Percentiles rank a stretch among this genome's conserved stretches.
Conservation (phyloP, 2,888 invertebrate genomes). For the Andrena camellia region DNA sequence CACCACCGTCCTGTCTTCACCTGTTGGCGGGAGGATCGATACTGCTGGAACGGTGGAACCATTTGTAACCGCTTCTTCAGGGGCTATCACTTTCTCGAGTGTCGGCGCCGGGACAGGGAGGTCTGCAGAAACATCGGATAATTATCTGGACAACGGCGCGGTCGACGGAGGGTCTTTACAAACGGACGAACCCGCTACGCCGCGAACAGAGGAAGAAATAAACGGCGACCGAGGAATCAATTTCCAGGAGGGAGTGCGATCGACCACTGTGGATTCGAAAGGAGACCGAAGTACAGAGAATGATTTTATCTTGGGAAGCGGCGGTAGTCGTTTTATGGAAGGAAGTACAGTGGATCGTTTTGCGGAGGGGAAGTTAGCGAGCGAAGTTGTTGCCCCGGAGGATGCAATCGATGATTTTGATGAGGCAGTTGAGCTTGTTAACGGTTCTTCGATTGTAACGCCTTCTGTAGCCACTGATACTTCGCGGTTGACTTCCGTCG, state of each 20-base stretch:
- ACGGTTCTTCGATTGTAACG: background rate
- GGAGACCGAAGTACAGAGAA: background rate
- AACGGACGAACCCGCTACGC: too few species aligned
- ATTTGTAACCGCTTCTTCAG: background rate
- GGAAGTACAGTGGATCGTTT: slow-evolving; percentile 2
- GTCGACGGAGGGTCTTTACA: background rate
- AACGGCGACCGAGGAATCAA: background rate
- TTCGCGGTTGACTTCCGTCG: background rate
- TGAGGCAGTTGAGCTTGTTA: background rate
- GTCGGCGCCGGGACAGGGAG: background rate
- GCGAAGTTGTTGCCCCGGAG: background rate
- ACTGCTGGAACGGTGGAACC: background rate
- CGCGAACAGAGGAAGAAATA: background rate
- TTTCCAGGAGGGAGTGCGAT: background rate
- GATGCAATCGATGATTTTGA: background rate
- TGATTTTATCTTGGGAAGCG: background rate
- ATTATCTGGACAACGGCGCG: background rate
- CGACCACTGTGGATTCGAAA: background rate
- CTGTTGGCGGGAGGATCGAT: background rate
- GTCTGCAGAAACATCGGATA: background rate
- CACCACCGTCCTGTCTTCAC: background rate
- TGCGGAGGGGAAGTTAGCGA: background rate
- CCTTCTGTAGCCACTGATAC: background rate
- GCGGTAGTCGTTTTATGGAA: background rate
- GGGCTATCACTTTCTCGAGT: background rate